Evolutionary conservation across 2,797 vertebrate genomes (phyloP).

Genomic region (Malacoraja senta): DNA sequence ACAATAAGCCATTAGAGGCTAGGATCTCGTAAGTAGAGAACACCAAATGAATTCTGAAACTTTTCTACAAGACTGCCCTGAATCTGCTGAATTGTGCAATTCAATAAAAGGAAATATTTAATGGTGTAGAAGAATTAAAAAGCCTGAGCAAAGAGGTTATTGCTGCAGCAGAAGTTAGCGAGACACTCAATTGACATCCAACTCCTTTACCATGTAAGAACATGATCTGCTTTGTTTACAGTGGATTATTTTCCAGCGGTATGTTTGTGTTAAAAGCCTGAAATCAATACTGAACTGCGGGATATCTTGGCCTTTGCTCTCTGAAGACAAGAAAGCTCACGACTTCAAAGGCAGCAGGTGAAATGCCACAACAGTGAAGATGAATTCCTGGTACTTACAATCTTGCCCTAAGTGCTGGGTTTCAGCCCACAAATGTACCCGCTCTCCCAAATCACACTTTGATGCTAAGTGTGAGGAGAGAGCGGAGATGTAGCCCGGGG

Average conservation of each 20-base stretch:
- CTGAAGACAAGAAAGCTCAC: conserved; percentile 7
- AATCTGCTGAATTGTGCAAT: neutral
- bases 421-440: neutral
- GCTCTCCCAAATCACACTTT: neutral
- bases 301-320: neutral
- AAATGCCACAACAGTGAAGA: neutral
- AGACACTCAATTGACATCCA: neutral
- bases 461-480: neutral
- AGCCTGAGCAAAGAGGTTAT: neutral
- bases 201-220: neutral
- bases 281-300: conserved; percentile 3
- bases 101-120: neutral
- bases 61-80: neutral
- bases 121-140: neutral
- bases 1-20: neutral
- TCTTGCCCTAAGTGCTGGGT: neutral
- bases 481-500: neutral
- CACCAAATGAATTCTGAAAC: neutral
- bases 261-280: conserved; percentile 20
- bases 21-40: neutral
- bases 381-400: conserved; percentile 25
- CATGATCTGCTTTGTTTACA: conserved; percentile 13
- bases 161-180: neutral
- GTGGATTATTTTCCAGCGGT: conserved; percentile 22
- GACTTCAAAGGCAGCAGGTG: conserved; percentile 12